Evolutionary conservation across 2,113 vertebrate species (phyloP), one percentile per base, ranked within the genome.

Genomic region (Aspidoscelis tigris): DNA sequence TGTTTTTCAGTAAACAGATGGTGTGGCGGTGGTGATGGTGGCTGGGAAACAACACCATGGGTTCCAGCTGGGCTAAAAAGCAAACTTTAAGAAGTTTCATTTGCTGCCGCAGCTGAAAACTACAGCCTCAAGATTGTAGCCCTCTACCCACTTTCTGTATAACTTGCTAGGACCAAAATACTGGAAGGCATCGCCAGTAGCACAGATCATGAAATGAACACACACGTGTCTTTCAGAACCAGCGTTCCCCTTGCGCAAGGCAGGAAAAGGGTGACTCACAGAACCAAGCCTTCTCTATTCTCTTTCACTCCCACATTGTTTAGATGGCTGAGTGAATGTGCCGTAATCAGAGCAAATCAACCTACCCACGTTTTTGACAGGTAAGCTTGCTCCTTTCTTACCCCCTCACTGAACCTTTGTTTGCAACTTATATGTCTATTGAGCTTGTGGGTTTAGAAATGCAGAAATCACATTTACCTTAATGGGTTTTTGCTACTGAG

Each of bases 81-180:
- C 2, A 47, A 64, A 47, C 85, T n/a, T 71, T 47, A 33, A 0
- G 24, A 65, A 9, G 80, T 93, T 91, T 93, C 73, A 0, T 80
- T 89, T 83, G 85, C 69, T 78, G 86, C 82, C 80, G 1, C 7
- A 83, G 2, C 91, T 91, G 92, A 84, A 87, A 74, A 64, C 92
- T 92, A 92, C 92, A 89, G 82, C 90, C 86, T 69, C 81, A 90
- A 94, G 91, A 89, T 88, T 81, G 41, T 4, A 74, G 77, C 3
- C 70, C 83, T 88, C 0, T 1, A 4, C 2, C 66, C 10, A 77
- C 88, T 88, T 90, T 85, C 91, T 85, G 26, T 58, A 75, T 85
- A 84, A 0, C 85, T 70, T 24, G 64, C 70, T 6, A 82, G 83
- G 78, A 93, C 86, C 0, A 7, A 79, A 71, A 1, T 84, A 77